Evolutionary conservation across 2,888 invertebrate genomes (phyloP).

Genomic region (Parelbella ahira): DNA sequence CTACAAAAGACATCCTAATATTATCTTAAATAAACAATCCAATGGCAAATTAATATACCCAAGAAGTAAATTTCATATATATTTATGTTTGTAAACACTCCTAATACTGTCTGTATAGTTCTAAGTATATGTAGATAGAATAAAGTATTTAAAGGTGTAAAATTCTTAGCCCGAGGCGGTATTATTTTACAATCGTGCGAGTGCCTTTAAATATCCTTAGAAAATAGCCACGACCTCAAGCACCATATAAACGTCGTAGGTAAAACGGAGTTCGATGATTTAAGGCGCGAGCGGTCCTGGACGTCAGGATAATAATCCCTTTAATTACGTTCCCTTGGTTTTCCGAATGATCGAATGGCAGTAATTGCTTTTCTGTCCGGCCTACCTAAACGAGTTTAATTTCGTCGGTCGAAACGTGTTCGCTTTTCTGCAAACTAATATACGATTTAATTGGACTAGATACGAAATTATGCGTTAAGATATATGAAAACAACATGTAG

Average conservation of each 20-base stretch:
- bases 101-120: too few relatives aligned
- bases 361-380: slow-evolving; percentile 65
- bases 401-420: slow-evolving; percentile 36
- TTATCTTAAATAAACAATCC: too few relatives aligned
- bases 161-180: neutral
- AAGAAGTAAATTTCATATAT: too few relatives aligned
- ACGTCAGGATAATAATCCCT: slow-evolving; percentile 58
- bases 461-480: slow-evolving; percentile 3
- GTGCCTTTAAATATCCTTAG: slow-evolving; percentile 7
- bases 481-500: too few relatives aligned
- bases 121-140: too few relatives aligned
- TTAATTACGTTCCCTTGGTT: slow-evolving; percentile 62
- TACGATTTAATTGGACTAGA: slow-evolving; percentile 20
- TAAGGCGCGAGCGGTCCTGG: slow-evolving; percentile 44
- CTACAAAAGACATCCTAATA: too few relatives aligned
- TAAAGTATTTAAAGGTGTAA: slow-evolving; percentile 5
- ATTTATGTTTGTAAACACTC: too few relatives aligned
- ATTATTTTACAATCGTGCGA: slow-evolving; percentile 11
- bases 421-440: slow-evolving; percentile 23
- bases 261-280: slow-evolving; percentile 43
- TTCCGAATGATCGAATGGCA: slow-evolving; percentile 63
- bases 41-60: too few relatives aligned
- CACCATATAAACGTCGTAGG: slow-evolving; percentile 43
- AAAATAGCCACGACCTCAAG: slow-evolving; percentile 29
- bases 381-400: slow-evolving; percentile 57